Percentiles rank a stretch among this genome's conserved stretches.
Evolutionary conservation across 1,140 invertebrate species (phyloP).

Genomic region (Grapholita molesta): DNA sequence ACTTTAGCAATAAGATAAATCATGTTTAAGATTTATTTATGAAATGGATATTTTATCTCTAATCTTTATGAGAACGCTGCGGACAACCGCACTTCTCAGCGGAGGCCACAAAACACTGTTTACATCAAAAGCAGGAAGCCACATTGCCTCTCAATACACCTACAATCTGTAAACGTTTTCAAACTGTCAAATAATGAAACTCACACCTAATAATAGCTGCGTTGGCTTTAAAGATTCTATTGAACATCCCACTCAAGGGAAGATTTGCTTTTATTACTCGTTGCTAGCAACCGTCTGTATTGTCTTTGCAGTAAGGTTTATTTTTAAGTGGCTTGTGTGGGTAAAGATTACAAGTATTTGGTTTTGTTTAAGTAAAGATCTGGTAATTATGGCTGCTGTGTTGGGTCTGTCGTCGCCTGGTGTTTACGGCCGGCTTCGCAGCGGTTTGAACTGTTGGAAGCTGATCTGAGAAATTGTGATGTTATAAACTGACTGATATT

Average conservation of each 20-base stretch:
- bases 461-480: not conserved
- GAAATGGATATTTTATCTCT: not conserved
- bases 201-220: conserved; percentile 75
- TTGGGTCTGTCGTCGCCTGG: not conserved
- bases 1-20: not conserved
- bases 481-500: conserved; percentile 16
- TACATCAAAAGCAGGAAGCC: conserved; percentile 73
- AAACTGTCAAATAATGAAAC: conserved; percentile 75
- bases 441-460: not conserved
- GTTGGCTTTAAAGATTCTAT: conserved; percentile 67
- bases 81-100: conserved; percentile 49
- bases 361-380: conserved; percentile 7
- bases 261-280: conserved; percentile 34
- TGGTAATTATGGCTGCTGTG: not conserved
- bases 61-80: conserved; percentile 21
- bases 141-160: conserved; percentile 71
- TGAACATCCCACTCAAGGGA: conserved; percentile 44
- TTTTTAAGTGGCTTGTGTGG: conserved; percentile 30
- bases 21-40: conserved; percentile 17
- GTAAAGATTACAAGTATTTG: not conserved
- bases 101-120: conserved; percentile 64
- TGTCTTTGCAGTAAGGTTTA: conserved; percentile 29
- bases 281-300: conserved; percentile 20
- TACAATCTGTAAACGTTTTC: conserved; percentile 75
- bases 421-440: conserved; percentile 10